phyloP scores from a whole-genome alignment of 2,797 vertebrate species.

The Carapus acus region DNA sequence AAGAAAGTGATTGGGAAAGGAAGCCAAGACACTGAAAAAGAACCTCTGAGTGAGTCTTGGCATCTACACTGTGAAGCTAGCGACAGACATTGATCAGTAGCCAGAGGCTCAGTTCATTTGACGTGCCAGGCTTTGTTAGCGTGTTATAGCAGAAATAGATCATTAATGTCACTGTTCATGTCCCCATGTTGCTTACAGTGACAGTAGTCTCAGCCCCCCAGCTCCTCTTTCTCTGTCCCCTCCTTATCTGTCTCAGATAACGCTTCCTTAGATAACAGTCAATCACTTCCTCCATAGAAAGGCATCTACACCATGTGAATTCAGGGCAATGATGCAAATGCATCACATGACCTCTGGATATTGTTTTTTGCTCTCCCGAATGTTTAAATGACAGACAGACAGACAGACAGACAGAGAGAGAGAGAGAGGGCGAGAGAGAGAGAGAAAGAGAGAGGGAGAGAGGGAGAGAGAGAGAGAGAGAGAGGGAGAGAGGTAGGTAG shows the following conservation, averaged over 20 bases:
- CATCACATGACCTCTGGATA: too few relatives aligned
- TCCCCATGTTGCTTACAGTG: slow-evolving; percentile 46
- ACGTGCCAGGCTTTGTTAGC: slow-evolving; percentile 49
- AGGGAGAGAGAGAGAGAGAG: too few relatives aligned
- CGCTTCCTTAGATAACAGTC: slow-evolving; percentile 33
- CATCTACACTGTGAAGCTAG: slow-evolving; percentile 21
- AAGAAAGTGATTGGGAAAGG: too few relatives aligned
- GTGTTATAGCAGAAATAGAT: slow-evolving; percentile 41
- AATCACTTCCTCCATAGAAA: slow-evolving; percentile 47
- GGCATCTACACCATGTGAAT: too few relatives aligned
- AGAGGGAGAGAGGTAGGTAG: too few relatives aligned
- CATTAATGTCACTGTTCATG: slow-evolving; percentile 58
- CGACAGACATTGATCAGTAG: slow-evolving; percentile 45
- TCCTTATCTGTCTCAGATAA: slow-evolving; percentile 20
- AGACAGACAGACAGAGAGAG: too few relatives aligned
- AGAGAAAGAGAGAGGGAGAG: too few relatives aligned
- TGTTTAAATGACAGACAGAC: too few relatives aligned
- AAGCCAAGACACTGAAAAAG: too few relatives aligned
- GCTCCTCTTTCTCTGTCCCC: slow-evolving; percentile 16
- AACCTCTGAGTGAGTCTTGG: slow-evolving; percentile 3
- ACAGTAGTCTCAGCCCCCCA: slow-evolving; percentile 48
- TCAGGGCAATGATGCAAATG: too few relatives aligned
- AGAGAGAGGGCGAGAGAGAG: too few relatives aligned
- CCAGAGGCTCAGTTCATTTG: slow-evolving; percentile 56
- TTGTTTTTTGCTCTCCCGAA: too few relatives aligned